Evolutionary conservation across 2,797 vertebrate species (phyloP).

Genomic region (Pyrocephalus nanus): DNA sequence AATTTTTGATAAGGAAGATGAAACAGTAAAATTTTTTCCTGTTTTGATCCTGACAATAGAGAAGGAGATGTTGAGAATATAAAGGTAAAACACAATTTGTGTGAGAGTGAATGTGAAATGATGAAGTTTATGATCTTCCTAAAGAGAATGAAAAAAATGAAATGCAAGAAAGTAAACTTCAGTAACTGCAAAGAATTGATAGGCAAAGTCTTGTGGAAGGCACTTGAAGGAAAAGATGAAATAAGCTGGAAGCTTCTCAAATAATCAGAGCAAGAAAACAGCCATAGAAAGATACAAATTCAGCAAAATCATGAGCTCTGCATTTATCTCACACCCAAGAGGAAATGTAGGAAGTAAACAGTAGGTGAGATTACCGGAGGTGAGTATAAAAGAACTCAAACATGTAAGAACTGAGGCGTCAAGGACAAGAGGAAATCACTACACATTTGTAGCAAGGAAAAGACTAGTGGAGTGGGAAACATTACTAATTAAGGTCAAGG

Average conservation of each 20-base stretch:
- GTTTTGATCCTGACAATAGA: background rate
- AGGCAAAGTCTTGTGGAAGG: background rate
- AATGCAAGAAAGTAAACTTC: background rate
- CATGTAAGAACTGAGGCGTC: background rate
- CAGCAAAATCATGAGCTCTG: background rate
- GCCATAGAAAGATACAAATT: background rate
- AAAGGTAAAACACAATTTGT: background rate
- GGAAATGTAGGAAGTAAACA: background rate
- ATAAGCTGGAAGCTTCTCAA: background rate
- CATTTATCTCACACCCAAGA: background rate
- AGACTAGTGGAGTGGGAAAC: background rate
- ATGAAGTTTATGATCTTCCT: background rate
- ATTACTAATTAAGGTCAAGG: background rate
- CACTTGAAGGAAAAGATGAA: constrained; percentile 3
- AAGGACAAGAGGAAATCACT: constrained; percentile 1
- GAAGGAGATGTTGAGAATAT: background rate
- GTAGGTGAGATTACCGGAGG: background rate
- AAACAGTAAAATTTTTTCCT: background rate
- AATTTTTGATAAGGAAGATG: background rate
- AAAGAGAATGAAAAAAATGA: background rate
- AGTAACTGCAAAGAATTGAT: background rate
- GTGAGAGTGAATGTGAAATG: background rate
- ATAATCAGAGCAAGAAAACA: background rate
- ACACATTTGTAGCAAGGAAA: background rate
- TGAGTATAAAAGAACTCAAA: background rate